Percentiles rank a stretch among this genome's conserved stretches.
Evolutionary conservation across 2,113 vertebrate species (phyloP).

Genomic region (Mohoua ochrocephala): DNA sequence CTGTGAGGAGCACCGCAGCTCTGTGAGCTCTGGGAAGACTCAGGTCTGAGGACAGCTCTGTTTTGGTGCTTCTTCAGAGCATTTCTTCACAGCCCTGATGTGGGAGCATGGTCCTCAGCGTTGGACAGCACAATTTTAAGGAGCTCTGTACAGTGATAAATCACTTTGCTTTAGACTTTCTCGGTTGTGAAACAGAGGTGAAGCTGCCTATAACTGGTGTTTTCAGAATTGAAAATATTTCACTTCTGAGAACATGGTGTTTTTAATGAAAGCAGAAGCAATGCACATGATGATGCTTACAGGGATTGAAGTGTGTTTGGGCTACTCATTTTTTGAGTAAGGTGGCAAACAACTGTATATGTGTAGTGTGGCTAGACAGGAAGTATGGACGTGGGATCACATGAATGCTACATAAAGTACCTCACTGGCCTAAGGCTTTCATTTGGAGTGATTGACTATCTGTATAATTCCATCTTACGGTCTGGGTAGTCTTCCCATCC

Average conservation of each 20-base stretch:
- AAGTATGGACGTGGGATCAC: neutral
- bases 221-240: neutral
- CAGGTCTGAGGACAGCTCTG: neutral
- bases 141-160: neutral
- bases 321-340: neutral
- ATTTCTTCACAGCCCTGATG: neutral
- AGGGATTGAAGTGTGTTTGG: neutral
- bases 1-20: neutral
- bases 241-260: neutral
- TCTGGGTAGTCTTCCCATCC: neutral
- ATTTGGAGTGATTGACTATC: neutral
- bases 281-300: neutral
- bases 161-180: neutral
- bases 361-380: neutral
- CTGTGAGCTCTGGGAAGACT: neutral
- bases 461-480: neutral
- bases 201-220: neutral
- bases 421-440: neutral
- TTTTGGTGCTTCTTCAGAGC: neutral
- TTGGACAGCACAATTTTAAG: neutral
- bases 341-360: neutral
- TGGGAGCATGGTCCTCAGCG: neutral
- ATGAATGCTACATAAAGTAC: neutral
- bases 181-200: fast-evolving
- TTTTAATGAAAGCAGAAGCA: neutral